These are phyloP conservation scores for Corythornis cristatus DNA, from an alignment of 2,113 vertebrate species.

Conservation along the genomic window DNA sequence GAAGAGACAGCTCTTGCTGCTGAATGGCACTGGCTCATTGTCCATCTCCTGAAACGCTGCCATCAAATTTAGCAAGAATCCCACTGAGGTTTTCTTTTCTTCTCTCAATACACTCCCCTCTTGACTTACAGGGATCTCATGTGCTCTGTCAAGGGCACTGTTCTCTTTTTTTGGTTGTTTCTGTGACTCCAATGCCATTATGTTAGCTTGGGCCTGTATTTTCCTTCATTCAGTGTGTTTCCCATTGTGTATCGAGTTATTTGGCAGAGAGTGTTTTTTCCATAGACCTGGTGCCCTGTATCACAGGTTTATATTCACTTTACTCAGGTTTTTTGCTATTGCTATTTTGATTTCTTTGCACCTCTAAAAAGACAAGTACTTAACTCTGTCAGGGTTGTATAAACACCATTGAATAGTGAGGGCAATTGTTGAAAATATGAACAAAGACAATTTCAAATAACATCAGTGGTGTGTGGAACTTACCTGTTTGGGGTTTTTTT, in stretches of 20 bases:
- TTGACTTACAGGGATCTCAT: not conserved
- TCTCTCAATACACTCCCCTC: not conserved
- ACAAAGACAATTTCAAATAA: slow-evolving; percentile 17
- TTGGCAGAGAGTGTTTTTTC: not conserved
- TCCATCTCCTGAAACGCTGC: not conserved
- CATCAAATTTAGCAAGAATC: not conserved
- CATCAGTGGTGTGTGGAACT: not conserved
- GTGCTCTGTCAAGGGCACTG: not conserved
- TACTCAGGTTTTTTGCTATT: not conserved
- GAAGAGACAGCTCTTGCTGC: not conserved
- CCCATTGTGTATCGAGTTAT: not conserved
- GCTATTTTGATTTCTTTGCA: slow-evolving; percentile 2
- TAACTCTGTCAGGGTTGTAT: not conserved
- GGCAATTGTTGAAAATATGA: not conserved
- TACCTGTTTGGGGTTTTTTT: not conserved
- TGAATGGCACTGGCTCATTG: not conserved
- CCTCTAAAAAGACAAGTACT: not conserved
- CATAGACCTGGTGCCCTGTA: not conserved
- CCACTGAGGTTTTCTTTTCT: not conserved
- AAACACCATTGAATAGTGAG: not conserved
- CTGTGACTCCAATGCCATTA: not conserved
- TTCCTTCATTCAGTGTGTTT: not conserved
- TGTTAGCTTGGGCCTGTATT: not conserved
- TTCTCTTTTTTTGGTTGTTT: not conserved
- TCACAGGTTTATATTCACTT: not conserved